Evolutionary conservation across 2,797 vertebrate genomes (phyloP).

Genomic region (Petrocephalus sullivani): DNA sequence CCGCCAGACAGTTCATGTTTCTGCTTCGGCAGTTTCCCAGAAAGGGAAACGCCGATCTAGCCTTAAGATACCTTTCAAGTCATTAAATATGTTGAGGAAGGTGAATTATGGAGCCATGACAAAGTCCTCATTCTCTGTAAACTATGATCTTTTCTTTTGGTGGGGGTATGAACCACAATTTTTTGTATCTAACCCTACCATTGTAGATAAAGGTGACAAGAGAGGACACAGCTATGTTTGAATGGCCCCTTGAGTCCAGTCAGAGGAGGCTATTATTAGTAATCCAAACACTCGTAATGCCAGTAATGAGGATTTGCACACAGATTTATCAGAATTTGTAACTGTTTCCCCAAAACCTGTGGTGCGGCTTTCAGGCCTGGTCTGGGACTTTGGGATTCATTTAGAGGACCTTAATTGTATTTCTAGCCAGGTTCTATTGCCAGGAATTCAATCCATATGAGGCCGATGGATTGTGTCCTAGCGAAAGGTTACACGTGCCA

Average conservation of each 20-base stretch:
- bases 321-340: conserved; percentile 21
- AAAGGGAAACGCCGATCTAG: background rate
- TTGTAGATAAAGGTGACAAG: background rate
- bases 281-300: conserved; percentile 27
- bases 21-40: background rate
- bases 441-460: background rate
- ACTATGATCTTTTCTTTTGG: background rate
- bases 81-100: background rate
- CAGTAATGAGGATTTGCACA: conserved; percentile 13
- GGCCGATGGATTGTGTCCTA: background rate
- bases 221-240: conserved; percentile 18
- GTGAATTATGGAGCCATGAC: background rate
- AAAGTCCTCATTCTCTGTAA: background rate
- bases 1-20: background rate
- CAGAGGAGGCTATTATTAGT: background rate
- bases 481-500: background rate
- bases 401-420: background rate
- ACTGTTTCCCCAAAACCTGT: background rate
- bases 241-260: background rate
- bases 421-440: background rate
- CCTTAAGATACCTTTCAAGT: background rate
- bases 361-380: background rate
- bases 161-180: background rate
- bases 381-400: background rate
- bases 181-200: background rate